Percentiles rank a stretch among this genome's conserved stretches.
These are phyloP conservation scores for Myopa tessellatipennis DNA, from an alignment of 2,888 invertebrate genomes.

Conservation along the genomic window DNA sequence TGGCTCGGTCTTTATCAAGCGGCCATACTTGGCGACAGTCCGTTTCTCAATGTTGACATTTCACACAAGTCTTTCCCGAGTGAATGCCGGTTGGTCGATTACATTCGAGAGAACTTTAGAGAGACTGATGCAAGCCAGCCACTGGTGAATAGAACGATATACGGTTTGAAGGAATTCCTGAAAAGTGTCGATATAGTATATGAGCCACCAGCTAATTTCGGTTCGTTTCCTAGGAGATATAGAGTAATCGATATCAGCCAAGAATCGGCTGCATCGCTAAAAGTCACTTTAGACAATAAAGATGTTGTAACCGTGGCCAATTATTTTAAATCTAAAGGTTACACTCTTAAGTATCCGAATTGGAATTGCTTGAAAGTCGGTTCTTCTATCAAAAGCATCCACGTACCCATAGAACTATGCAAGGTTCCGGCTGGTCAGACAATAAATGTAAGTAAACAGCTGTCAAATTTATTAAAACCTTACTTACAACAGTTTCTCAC, in stretches of 20 bases:
- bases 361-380: slow-evolving; percentile 91
- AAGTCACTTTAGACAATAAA: slow-evolving; percentile 62
- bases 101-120: slow-evolving; percentile 60
- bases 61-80: slow-evolving; percentile 84
- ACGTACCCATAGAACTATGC: slow-evolving; percentile 87
- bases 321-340: slow-evolving; percentile 58
- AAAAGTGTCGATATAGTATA: slow-evolving; percentile 59
- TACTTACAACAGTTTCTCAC: background rate
- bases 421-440: slow-evolving; percentile 83
- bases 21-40: slow-evolving; percentile 88
- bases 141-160: background rate
- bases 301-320: slow-evolving; percentile 65
- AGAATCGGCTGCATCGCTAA: slow-evolving; percentile 59
- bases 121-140: slow-evolving; percentile 1
- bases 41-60: slow-evolving; percentile 92
- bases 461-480: background rate
- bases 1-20: slow-evolving; percentile 96
- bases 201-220: slow-evolving; percentile 57
- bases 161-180: slow-evolving; percentile 48
- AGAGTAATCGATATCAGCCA: slow-evolving; percentile 55
- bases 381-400: slow-evolving; percentile 74
- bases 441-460: slow-evolving; percentile 65
- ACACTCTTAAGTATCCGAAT: slow-evolving; percentile 72
- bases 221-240: slow-evolving; percentile 50
- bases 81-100: slow-evolving; percentile 69